These are phyloP conservation scores for Mesaphorura yosii DNA, from an alignment of 1,140 invertebrate genomes.

Conservation along the genomic window DNA sequence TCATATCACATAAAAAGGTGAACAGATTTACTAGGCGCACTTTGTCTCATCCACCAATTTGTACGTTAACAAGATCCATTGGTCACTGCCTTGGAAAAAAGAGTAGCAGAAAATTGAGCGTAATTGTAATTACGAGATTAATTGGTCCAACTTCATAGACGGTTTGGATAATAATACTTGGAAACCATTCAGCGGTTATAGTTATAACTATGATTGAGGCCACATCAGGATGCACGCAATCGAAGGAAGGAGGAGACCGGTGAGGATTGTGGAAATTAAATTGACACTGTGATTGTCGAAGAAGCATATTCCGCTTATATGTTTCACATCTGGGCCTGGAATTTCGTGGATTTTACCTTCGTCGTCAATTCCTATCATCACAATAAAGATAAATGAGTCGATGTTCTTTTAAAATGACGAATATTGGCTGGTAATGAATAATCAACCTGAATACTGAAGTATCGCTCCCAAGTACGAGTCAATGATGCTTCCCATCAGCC, in stretches of 20 bases:
- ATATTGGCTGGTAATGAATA: neutral
- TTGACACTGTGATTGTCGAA: constrained; percentile 89
- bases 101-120: no score
- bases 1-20: no score
- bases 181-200: no score
- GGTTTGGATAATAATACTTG: no score
- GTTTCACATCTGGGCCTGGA: constrained; percentile 55
- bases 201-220: no score
- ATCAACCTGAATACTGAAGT: constrained; percentile 68
- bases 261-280: constrained; percentile 64
- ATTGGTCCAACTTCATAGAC: no score
- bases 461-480: constrained; percentile 76
- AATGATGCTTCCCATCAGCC: constrained; percentile 65
- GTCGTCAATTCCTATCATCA: constrained; percentile 60
- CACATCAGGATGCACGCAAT: constrained; percentile 44
- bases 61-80: no score
- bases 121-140: no score
- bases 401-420: neutral
- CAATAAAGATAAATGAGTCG: constrained; percentile 35
- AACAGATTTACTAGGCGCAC: no score
- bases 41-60: no score
- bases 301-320: constrained; percentile 62
- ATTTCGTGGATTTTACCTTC: constrained; percentile 57
- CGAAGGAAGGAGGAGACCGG: constrained; percentile 57
- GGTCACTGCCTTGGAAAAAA: no score